Conservation (phyloP, 2,888 invertebrate species). For the Lasioglossum oenotherae region DNA sequence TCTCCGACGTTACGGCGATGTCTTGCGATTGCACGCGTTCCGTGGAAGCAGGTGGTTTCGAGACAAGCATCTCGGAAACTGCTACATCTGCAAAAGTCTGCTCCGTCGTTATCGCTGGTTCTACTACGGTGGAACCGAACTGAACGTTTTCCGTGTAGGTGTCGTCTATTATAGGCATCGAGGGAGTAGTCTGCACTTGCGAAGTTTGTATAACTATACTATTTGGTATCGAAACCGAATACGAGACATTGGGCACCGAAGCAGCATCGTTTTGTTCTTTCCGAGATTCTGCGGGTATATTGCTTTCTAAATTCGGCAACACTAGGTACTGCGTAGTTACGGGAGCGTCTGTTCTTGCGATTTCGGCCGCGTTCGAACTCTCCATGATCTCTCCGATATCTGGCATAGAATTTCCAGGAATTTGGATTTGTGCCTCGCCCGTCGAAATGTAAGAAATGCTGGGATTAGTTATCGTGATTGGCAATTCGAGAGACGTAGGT, state of each 20-base stretch:
- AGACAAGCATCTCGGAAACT: constrained; percentile 76
- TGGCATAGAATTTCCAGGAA: constrained; percentile 80
- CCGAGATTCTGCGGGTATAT: constrained; percentile 67
- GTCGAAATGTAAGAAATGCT: constrained; percentile 85
- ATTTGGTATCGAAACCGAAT: constrained; percentile 79
- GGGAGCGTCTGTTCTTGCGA: constrained; percentile 68
- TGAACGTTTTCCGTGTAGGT: constrained; percentile 74
- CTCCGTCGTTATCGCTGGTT: constrained; percentile 62
- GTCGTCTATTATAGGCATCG: constrained; percentile 83
- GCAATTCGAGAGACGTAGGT: constrained; percentile 90
- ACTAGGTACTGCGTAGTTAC: constrained; percentile 76
- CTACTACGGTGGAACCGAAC: constrained; percentile 66
- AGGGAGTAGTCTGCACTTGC: constrained; percentile 79
- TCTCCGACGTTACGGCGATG: constrained; percentile 60
- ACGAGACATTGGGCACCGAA: constrained; percentile 71
- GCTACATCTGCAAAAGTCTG: constrained; percentile 72
- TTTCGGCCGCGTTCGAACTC: constrained; percentile 55
- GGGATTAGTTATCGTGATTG: constrained; percentile 92
- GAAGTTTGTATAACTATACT: constrained; percentile 73
- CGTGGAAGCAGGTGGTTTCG: constrained; percentile 65
- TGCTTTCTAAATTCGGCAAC: constrained; percentile 74
- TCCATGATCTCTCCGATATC: constrained; percentile 80
- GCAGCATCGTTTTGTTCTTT: constrained; percentile 63
- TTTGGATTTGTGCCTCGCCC: constrained; percentile 72
- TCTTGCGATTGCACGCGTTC: constrained; percentile 54